A percentile compares a stretch with the other conserved stretches of the same genome.
These are phyloP conservation scores for Aphrocallistes beatrix DNA, from an alignment of 37 sponge, comb jelly and placozoan species.

Conservation along the genomic window DNA sequence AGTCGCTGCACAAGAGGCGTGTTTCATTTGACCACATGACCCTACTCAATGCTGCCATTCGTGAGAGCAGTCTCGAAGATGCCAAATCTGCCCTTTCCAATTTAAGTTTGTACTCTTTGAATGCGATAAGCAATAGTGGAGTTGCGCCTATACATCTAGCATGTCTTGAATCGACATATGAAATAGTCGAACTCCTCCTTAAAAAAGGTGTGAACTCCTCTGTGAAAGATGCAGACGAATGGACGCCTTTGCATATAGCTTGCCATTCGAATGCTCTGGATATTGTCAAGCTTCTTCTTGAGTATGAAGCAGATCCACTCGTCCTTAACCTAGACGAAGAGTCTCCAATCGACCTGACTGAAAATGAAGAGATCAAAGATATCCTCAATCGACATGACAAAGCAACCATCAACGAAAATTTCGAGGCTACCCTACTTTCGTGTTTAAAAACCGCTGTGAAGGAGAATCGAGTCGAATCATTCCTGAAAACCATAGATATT, in stretches of 20 bases:
- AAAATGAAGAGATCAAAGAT: neutral
- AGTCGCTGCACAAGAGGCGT: neutral
- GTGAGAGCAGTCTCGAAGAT: neutral
- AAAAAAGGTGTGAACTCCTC: neutral
- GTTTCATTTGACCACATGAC: neutral
- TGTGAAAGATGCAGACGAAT: constrained; percentile 10
- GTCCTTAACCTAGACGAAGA: neutral
- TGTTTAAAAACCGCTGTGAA: neutral
- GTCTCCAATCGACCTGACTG: neutral
- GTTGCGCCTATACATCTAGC: neutral
- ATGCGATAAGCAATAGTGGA: neutral
- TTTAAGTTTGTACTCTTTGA: neutral
- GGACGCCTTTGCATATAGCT: neutral
- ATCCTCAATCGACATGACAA: neutral
- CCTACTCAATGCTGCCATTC: neutral
- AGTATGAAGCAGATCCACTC: neutral
- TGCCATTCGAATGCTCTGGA: neutral
- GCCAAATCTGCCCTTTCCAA: neutral
- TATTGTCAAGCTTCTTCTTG: neutral
- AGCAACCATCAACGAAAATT: neutral
- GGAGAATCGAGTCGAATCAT: neutral
- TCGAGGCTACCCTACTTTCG: neutral
- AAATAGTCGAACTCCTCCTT: neutral
- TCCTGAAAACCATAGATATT: neutral
- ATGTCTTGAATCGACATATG: neutral